phyloP scores from a whole-genome alignment of 2,888 invertebrate genomes.

The Rhingia campestris region DNA sequence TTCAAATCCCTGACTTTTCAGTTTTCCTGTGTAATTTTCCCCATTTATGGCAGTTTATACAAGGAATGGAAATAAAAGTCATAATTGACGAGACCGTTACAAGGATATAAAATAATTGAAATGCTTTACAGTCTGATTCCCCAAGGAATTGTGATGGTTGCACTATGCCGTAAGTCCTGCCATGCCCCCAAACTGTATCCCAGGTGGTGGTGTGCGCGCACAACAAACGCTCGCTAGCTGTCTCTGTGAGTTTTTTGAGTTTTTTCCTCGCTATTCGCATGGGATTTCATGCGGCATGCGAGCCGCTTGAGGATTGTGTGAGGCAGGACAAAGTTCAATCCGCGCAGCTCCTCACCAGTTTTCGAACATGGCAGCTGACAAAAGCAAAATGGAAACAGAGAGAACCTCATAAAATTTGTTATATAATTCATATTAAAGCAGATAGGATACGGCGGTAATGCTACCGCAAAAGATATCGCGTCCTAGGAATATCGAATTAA shows the following conservation, averaged over 20 bases:
- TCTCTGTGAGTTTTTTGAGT: constrained; percentile 30
- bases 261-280: constrained; percentile 37
- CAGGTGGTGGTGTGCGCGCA: constrained; percentile 11
- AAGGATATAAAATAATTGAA: constrained; percentile 74
- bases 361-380: background rate
- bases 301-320: constrained; percentile 68
- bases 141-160: constrained; percentile 59
- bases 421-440: constrained; percentile 72
- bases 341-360: constrained; percentile 5
- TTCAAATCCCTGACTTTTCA: constrained; percentile 63
- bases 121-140: constrained; percentile 73
- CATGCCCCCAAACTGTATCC: background rate
- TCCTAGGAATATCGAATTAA: constrained; percentile 79
- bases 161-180: background rate
- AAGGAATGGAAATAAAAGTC: constrained; percentile 70
- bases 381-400: constrained; percentile 52
- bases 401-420: constrained; percentile 66
- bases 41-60: constrained; percentile 68
- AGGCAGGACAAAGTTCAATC: constrained; percentile 63
- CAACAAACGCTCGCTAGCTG: constrained; percentile 37
- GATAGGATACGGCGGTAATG: constrained; percentile 63
- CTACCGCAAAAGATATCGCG: constrained; percentile 72
- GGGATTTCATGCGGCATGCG: constrained; percentile 72
- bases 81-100: constrained; percentile 74
- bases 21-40: constrained; percentile 45